Conservation (phyloP, 2,888 invertebrate genomes). For the Philereme transversata region DNA sequence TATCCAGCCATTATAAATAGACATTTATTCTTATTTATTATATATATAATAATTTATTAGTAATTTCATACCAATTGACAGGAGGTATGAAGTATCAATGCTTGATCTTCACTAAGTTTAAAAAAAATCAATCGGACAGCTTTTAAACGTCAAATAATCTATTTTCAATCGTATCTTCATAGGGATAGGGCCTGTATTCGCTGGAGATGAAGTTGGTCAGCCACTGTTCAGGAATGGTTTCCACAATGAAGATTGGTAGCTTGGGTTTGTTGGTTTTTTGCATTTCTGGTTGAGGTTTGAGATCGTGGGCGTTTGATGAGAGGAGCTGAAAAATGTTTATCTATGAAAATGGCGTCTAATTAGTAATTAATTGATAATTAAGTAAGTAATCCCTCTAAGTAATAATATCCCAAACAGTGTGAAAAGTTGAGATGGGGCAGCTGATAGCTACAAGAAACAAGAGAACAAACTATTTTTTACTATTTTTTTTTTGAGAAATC, state of each 20-base stretch:
- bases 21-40: slow-evolving; percentile 35
- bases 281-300: slow-evolving; percentile 32
- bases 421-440: too few species aligned
- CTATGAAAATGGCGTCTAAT: too few species aligned
- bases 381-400: too few species aligned
- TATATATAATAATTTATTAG: slow-evolving; percentile 2
- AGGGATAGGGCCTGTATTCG: slow-evolving; percentile 54
- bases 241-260: slow-evolving; percentile 47
- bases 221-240: slow-evolving; percentile 56
- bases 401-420: too few species aligned
- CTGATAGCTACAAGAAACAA: too few species aligned
- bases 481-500: too few species aligned
- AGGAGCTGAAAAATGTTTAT: slow-evolving; percentile 14
- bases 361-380: too few species aligned
- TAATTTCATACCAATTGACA: slow-evolving; percentile 34
- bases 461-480: too few species aligned
- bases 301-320: slow-evolving; percentile 38
- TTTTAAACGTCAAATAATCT: slow-evolving; percentile 36
- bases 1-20: slow-evolving; percentile 58
- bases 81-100: slow-evolving; percentile 26
- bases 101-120: background rate
- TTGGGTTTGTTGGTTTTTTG: slow-evolving; percentile 41
- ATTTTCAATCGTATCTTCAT: slow-evolving; percentile 56
- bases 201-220: slow-evolving; percentile 44
- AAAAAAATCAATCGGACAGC: background rate